These are phyloP conservation scores for Cephalopholis sonnerati DNA, from an alignment of 2,113 vertebrate species.

Conservation along the genomic window DNA sequence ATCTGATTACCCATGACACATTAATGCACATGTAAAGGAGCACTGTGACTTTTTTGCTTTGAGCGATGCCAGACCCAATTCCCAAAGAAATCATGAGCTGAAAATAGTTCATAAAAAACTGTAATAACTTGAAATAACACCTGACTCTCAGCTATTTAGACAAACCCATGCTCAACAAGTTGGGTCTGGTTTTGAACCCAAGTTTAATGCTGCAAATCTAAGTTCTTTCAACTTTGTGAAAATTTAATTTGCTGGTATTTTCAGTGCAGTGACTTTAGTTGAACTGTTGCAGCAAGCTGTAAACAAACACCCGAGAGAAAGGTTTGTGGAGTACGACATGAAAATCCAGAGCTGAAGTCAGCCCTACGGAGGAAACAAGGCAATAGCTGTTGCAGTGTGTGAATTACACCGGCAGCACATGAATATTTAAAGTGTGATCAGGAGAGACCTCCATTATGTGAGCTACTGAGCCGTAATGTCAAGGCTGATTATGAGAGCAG, in stretches of 20 bases:
- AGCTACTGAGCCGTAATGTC: constrained; percentile 67
- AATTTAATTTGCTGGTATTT: constrained; percentile 48
- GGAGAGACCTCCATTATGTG: constrained; percentile 66
- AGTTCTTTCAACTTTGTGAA: constrained; percentile 39
- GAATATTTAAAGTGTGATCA: constrained; percentile 80
- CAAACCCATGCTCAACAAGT: not conserved
- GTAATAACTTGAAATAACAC: not conserved
- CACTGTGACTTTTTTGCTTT: not conserved
- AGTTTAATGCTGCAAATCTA: constrained; percentile 20
- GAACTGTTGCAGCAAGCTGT: constrained; percentile 26
- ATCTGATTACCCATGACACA: constrained; percentile 36
- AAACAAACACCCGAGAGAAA: constrained; percentile 55
- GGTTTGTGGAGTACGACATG: constrained; percentile 23
- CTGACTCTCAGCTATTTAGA: not conserved
- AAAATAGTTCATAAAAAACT: not conserved
- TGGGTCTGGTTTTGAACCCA: constrained; percentile 7
- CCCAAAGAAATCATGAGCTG: not conserved
- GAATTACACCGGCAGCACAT: constrained; percentile 68
- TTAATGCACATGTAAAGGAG: constrained; percentile 15
- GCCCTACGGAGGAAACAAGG: constrained; percentile 45
- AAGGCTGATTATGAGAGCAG: constrained; percentile 67
- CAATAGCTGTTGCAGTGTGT: constrained; percentile 43
- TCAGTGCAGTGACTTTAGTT: constrained; percentile 11
- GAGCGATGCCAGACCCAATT: constrained; percentile 9
- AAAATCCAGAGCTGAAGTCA: constrained; percentile 20